Evolutionary conservation across 2,888 invertebrate species (phyloP), one percentile per base, ranked within the genome.

Genomic region (Nemotelus nigrinus): DNA sequence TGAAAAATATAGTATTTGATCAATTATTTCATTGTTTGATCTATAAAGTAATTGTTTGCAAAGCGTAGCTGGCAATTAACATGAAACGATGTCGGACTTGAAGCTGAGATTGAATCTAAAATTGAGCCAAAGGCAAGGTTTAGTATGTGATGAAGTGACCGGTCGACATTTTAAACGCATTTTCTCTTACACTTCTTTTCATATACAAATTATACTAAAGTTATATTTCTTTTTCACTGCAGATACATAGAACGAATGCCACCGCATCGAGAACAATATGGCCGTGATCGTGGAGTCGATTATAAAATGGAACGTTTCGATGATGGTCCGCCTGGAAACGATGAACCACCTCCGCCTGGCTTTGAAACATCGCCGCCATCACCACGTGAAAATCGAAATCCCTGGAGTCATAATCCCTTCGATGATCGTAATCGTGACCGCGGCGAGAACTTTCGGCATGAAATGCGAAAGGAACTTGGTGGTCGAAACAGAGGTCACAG

Each of bases 301-400:
- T 85, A 67, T 76, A 72, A 78, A 74, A 60, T 72, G 70, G 78
- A 80, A 43, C 85, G 89, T 75, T 90, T 90, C 82, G 91, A 91
- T 81, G 89, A 90, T 63, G 88, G 89, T 78, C 91, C 91, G 25
- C 91, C 91, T 6, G 91, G 91, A 10, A 91, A 91, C 1, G 91
- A 81, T 53, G 80, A 91, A 82, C 91, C 91, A 4, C 89, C 91
- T 1, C 89, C 90, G 41, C 91, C 91, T 57, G 91, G 91, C 44
- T 90, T 90, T 83, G 91, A 91, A 83, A 88, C 58, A 57, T 77
- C 79, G 43, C 77, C 77, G 5, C 77, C 79, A 25, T 70, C 77
- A 3, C 77, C 55, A 5, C 77, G 78, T 64, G 79, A 77, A 5
- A n/a, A 72, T 6, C 65, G 70, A n/a, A 77, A 78, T 63, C 77